Base-by-base conservation (phyloP, 2,888 invertebrate genomes). In the Lampropteryx suffumata region DNA sequence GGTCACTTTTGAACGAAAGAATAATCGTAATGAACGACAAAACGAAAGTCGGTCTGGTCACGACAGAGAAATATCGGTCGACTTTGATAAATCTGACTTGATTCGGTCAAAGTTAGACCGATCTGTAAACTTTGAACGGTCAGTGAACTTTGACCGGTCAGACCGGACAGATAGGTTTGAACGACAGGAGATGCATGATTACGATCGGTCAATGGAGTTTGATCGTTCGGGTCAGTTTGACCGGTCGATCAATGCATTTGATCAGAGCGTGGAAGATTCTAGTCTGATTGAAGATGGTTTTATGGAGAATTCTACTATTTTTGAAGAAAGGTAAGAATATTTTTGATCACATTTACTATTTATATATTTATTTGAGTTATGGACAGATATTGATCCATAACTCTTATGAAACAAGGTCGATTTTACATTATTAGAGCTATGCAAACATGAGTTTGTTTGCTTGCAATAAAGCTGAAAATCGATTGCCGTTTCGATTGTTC, bases 301-400 rank as follows among this genome's bases (percentile, higher is more conserved):
- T 42, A 76, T 81, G 55, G 80, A 73, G 53, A 81, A 69, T 30
- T 82, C 84, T 2, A 76, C 78, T 10, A 70, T 80, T 10, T 89
- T 75, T 59, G 89, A 89, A 8, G 89, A 89, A 30, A 85, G 86
- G 89, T 89, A 0, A 76, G 83, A n/a, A n/a, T n/a, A n/a, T n/a
- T n/a, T n/a, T n/a, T n/a, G n/a, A n/a, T n/a, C n/a, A n/a, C n/a
- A n/a, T n/a, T n/a, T n/a, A n/a, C n/a, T n/a, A n/a, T n/a, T n/a
- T n/a, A n/a, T n/a, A n/a, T n/a, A n/a, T n/a, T n/a, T n/a, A n/a
- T n/a, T n/a, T n/a, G n/a, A n/a, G n/a, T n/a, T n/a, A n/a, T n/a
- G n/a, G n/a, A n/a, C n/a, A n/a, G n/a, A n/a, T n/a, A n/a, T n/a
- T n/a, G n/a, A n/a, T n/a, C n/a, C n/a, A n/a, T n/a, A n/a, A n/a